phyloP scores from a whole-genome alignment of 2,888 invertebrate species.

The Phoenoteleia sp. region DNA sequence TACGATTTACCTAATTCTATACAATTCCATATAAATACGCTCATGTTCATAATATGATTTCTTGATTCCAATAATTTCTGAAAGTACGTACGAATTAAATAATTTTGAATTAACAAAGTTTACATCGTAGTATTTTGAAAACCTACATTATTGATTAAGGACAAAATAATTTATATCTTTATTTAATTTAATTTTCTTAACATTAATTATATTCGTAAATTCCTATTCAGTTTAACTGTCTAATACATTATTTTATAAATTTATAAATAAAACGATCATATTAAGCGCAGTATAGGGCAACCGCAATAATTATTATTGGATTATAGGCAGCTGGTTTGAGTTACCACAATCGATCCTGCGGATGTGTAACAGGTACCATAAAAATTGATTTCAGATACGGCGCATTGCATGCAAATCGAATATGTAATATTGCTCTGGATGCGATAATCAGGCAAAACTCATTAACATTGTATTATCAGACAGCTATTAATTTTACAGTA shows the following conservation, averaged over 20 bases:
- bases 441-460: background rate
- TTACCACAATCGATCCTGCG: slow-evolving; percentile 44
- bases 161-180: too few relatives aligned
- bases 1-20: too few relatives aligned
- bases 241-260: background rate
- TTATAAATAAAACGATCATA: background rate
- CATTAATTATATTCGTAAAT: too few relatives aligned
- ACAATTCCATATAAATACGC: too few relatives aligned
- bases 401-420: slow-evolving; percentile 22
- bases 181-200: too few relatives aligned
- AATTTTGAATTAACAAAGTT: too few relatives aligned
- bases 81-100: too few relatives aligned
- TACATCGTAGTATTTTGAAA: too few relatives aligned
- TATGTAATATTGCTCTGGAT: background rate
- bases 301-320: slow-evolving; percentile 39
- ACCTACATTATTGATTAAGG: too few relatives aligned
- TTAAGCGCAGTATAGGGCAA: slow-evolving; percentile 1
- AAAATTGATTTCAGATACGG: slow-evolving; percentile 29
- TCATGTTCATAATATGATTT: too few relatives aligned
- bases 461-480: background rate
- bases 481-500: background rate
- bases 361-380: slow-evolving; percentile 19
- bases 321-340: slow-evolving; percentile 1
- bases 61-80: too few relatives aligned
- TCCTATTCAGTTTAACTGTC: background rate